Conservation (phyloP, 2,113 vertebrate genomes). For the Cromileptes altivelis region DNA sequence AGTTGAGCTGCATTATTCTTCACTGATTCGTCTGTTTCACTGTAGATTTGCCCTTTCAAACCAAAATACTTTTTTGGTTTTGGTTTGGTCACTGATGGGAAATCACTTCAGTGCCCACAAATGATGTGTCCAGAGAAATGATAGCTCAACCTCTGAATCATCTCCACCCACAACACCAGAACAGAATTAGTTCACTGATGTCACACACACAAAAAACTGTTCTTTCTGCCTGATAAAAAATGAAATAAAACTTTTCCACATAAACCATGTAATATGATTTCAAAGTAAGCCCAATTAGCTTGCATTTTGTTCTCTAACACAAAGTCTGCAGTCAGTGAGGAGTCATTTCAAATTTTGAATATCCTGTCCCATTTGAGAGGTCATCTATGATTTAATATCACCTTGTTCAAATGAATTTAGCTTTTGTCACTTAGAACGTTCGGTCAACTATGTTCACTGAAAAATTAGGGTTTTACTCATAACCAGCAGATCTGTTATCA, state of each 20-base stretch:
- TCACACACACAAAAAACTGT: neutral
- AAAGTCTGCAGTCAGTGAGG: neutral
- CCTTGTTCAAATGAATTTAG: too few relatives aligned
- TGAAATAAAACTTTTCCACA: too few relatives aligned
- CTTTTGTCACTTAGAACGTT: too few relatives aligned
- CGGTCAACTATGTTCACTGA: too few relatives aligned
- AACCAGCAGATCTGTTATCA: too few relatives aligned
- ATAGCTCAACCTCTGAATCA: neutral
- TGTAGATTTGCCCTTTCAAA: neutral
- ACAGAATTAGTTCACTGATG: neutral
- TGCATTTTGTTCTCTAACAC: neutral
- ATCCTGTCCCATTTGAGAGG: too few relatives aligned
- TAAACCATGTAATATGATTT: too few relatives aligned
- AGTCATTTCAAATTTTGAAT: too few relatives aligned
- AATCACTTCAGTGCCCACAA: neutral
- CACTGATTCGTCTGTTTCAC: neutral
- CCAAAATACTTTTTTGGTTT: neutral
- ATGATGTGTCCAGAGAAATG: neutral
- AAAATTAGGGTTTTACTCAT: too few relatives aligned
- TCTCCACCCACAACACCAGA: neutral
- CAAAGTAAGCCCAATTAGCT: neutral
- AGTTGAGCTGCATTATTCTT: neutral
- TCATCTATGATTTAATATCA: too few relatives aligned
- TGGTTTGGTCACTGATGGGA: neutral
- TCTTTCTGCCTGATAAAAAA: neutral